Base-by-base conservation (phyloP, 2,797 vertebrate species). In the Gila robusta region DNA sequence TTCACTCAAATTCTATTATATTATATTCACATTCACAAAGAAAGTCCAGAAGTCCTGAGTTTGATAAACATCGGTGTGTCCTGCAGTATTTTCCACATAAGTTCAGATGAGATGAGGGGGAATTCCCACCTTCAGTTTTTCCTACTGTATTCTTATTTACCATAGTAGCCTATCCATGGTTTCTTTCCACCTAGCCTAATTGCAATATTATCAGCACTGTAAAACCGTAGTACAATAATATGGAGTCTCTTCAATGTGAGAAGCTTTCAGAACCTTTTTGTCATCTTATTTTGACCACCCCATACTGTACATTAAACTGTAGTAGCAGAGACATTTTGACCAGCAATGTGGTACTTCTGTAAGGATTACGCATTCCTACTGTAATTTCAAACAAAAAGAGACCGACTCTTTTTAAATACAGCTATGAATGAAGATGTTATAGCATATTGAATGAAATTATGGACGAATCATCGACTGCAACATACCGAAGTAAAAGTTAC, bases 111-210 rank as follows among this genome's bases (percentile, higher is more conserved):
- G n/a, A 64, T 79, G 78, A 66, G 17, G 59, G 78, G 77, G 17
- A 28, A 44, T 79, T 64, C 78, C 59, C 39, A 26, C 59, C 54
- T 41, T 37, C 35, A 62, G 35, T 35, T 79, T 37, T 79, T 39
- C 76, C 76, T 39, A 26, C 14, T 28, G 16, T 64, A 14, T 28
- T 79, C 17, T 0, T 6, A 66, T 79, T 79, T 79, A 66, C 78
- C 78, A 66, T 64, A 1, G 77, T 44, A 32, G 28, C 28, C 28
- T 32, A 66, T 44, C 59, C 77, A 47, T 66, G 41, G 72, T 76
- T 76, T 52, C 72, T 79, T 66, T 79, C 59, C 78, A 32, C 17
- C n/a, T 32, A 32, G 26, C 28, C 28, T 21, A 44, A 62, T 23
- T 79, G 54, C 7, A 59, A 39, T 62, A 62, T 26, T 10, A 26